Evolutionary conservation across 2,797 vertebrate genomes (phyloP).

Genomic region (Rhodeus uyekii): DNA sequence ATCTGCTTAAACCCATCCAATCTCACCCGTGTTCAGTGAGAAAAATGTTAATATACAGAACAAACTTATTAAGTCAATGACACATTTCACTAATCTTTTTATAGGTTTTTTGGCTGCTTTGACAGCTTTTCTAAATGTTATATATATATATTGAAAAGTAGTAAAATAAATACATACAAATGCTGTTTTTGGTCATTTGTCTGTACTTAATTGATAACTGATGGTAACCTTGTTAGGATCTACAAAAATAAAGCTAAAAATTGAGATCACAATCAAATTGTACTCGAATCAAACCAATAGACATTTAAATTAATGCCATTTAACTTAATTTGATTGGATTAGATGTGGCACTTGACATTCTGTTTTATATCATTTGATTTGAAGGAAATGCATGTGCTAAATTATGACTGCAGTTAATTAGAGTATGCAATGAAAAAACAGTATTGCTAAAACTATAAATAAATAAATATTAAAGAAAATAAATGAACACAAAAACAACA

Average conservation of each 20-base stretch:
- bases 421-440: neutral
- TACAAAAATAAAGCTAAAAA: neutral
- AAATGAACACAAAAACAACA: neutral
- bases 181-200: neutral
- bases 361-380: neutral
- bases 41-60: neutral
- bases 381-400: neutral
- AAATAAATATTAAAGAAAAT: neutral
- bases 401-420: too few relatives aligned
- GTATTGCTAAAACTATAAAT: neutral
- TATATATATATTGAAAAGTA: constrained; percentile 38
- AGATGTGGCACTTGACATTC: neutral
- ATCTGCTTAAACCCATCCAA: neutral
- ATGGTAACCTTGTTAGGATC: neutral
- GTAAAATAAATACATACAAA: constrained; percentile 48
- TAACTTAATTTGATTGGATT: neutral
- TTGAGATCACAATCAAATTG: neutral
- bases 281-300: neutral
- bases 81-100: neutral
- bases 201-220: neutral
- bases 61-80: neutral
- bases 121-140: constrained; percentile 48
- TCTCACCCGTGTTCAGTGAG: neutral
- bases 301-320: neutral
- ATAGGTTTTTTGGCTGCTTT: constrained; percentile 25